Evolutionary conservation across 1,140 invertebrate genomes (phyloP), one percentile per base, ranked within the genome.

Genomic region (Eriocheir sinensis): DNA sequence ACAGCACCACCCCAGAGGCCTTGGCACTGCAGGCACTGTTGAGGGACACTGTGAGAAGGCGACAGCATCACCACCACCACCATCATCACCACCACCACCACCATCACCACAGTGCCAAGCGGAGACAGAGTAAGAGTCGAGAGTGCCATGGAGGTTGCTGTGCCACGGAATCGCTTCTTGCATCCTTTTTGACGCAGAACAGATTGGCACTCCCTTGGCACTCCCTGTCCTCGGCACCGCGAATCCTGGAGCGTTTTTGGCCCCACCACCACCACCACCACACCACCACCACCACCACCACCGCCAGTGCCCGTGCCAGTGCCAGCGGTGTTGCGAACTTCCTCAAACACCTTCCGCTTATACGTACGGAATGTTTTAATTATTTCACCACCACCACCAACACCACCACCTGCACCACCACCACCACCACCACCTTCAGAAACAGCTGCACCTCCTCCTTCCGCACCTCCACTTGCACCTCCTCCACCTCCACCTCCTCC

Each of bases 1-100:
- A 94, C 41, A 94, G 94, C 53, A 94, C 89, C 72, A 86, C 94
- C 17, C 94, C 94, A 38, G 89, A 90, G 30, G 83, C 94, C 40
- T 53, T 89, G 4, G 91, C 53, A 34, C 34, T 94, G n/a, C 94
- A 91, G 53, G 88, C 89, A 15, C n/a, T 91, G 1, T 72, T 94
- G 41, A 91, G 81, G 44, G 94, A 94, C 40, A 91, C 89, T 12
- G 88, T 81, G 27, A 53, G 44, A 48, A 38, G 83, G 32, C 27
- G 21, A 44, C 30, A 92, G 21, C 48, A 53, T 2, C 36, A 40
- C 41, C 40, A 89, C 41, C 88, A 89, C 34, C 88, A 89, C 88
- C 40, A 89, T 30, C 88, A 89, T 32, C 40, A 32, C 36, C 30
- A 41, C n/a, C 12, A 41, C 17, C 34, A 38, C 30, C 40, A 38